Evolutionary conservation across 1,140 invertebrate species (phyloP), one percentile per base, ranked within the genome.

Genomic region (Apis laboriosa): DNA sequence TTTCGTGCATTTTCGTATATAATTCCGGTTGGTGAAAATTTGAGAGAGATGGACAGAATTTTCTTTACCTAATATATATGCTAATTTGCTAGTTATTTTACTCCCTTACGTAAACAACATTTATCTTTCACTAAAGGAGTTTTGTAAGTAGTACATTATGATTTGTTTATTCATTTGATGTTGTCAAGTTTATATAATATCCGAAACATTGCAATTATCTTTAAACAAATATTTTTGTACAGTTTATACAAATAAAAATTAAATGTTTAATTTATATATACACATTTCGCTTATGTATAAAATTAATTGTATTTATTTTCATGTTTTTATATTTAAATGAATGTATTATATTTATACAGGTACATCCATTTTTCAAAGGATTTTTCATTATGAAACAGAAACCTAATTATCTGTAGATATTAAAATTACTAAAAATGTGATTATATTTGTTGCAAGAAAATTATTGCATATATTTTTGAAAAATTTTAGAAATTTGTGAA

Each of bases 301-400:
- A 60, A 21, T 58, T 49, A 64, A n/a, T 63, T 9, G 9, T 58
- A 7, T 11, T 34, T 58, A 9, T 24, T 53, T 63, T 51, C n/a
- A 21, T 64, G 53, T 28, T 34, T 34, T n/a, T 64, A 28, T 60
- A 34, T 34, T 34, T 43, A 43, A 17, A 55, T 60, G 19, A 43
- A 43, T 67, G 43, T 60, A 68, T n/a, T 17, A 24, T 53, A 64
- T 12, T 60, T 43, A 13, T 66, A 43, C 19, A 28, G 13, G 61
- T 43, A 24, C 0, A 21, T 73, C 34, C 1, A 9, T 24, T 68
- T 24, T 53, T 24, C 9, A 12, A 68, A 9, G 19, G n/a, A 19
- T 8, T 53, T 11, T 43, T 55, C 77, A 49, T 60, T n/a, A 55
- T 43, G 53, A 77, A 60, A 77, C 15, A 55, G 73, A 73, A 55